Conservation (phyloP, 2,113 vertebrate species). For the Notothenia coriiceps region DNA sequence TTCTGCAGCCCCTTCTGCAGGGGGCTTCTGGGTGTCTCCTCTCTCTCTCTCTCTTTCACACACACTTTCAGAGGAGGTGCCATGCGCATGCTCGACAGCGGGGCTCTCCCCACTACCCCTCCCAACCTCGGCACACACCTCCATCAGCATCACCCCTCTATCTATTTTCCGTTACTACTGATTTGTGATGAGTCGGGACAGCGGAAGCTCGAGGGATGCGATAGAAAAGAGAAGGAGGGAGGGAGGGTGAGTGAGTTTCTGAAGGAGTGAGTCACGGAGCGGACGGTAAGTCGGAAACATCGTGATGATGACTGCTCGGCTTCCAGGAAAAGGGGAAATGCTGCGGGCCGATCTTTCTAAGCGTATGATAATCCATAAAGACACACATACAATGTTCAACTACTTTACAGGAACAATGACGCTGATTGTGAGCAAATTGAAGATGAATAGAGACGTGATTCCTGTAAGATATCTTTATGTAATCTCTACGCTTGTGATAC, state of each 20-base stretch:
- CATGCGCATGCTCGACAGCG: slow-evolving; percentile 25
- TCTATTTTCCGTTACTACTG: slow-evolving; percentile 42
- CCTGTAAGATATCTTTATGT: background rate
- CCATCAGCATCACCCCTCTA: slow-evolving; percentile 26
- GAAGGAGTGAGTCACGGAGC: slow-evolving; percentile 73
- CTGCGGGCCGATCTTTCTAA: slow-evolving; percentile 60
- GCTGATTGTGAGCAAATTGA: background rate
- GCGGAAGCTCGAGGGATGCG: slow-evolving; percentile 26
- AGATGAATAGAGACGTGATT: slow-evolving; percentile 8
- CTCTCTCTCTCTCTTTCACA: slow-evolving; percentile 8
- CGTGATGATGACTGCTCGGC: slow-evolving; percentile 46
- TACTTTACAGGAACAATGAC: slow-evolving; percentile 43
- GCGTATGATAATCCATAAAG: slow-evolving; percentile 57
- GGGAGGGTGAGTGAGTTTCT: slow-evolving; percentile 13
- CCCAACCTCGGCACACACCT: slow-evolving; percentile 36
- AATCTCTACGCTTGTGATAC: background rate
- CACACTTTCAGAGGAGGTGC: slow-evolving; percentile 5
- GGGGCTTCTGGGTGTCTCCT: slow-evolving; percentile 59
- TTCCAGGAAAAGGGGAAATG: slow-evolving; percentile 47
- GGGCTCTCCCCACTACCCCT: slow-evolving; percentile 67
- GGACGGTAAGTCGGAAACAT: slow-evolving; percentile 46
- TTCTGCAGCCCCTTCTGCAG: slow-evolving; percentile 67
- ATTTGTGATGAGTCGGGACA: slow-evolving; percentile 39
- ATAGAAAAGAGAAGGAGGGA: slow-evolving; percentile 7
- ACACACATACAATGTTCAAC: slow-evolving; percentile 21